Conservation (phyloP, 2,113 vertebrate genomes). For the Rhinogobius similis region DNA sequence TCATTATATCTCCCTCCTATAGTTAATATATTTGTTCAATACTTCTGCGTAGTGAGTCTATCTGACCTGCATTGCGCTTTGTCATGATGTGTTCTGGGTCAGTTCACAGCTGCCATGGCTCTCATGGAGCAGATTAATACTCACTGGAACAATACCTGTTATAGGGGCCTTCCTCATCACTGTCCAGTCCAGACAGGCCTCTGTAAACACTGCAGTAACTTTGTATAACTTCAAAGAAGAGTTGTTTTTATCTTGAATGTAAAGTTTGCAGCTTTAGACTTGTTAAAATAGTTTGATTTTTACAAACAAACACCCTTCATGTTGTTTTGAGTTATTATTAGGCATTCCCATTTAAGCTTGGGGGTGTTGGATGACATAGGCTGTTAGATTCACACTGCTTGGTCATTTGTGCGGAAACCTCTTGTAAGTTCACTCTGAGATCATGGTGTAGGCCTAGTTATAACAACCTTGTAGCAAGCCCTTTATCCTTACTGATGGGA, state of each 20-base stretch:
- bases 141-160: neutral
- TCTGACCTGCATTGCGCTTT: neutral
- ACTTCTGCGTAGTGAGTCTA: neutral
- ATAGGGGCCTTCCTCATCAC: neutral
- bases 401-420: constrained; percentile 18
- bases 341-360: constrained; percentile 41
- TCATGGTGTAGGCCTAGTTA: constrained; percentile 37
- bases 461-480: constrained; percentile 13
- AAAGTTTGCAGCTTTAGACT: neutral
- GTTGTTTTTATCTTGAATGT: neutral
- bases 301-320: constrained; percentile 13
- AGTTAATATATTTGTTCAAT: neutral
- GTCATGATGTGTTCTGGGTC: neutral
- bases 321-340: constrained; percentile 52
- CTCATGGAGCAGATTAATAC: neutral
- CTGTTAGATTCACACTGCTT: constrained; percentile 15
- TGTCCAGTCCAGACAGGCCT: neutral
- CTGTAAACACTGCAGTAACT: neutral
- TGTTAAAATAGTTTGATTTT: constrained; percentile 16
- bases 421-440: constrained; percentile 40
- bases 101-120: constrained; percentile 27
- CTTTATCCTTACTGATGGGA: constrained; percentile 65
- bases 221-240: neutral
- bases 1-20: neutral
- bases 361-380: constrained; percentile 20